phyloP scores from a whole-genome alignment of 2,888 invertebrate genomes.

The Callinectes sapidus region DNA sequence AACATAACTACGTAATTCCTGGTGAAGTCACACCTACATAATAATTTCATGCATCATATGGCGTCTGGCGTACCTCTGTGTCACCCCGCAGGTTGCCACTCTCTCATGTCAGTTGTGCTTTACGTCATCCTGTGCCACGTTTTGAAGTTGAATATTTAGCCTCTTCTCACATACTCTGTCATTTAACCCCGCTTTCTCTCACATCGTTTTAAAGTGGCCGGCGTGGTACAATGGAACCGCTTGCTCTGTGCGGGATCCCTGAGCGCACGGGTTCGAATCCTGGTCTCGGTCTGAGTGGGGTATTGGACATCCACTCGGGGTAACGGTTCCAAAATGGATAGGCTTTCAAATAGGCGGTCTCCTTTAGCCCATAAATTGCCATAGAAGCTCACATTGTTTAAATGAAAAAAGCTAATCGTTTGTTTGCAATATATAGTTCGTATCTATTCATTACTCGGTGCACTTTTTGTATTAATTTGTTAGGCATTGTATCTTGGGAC shows the following conservation, averaged over 20 bases:
- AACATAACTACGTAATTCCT: neutral
- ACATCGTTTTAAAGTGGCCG: neutral
- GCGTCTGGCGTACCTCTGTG: neutral
- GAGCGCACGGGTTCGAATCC: too few relatives aligned
- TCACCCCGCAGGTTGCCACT: neutral
- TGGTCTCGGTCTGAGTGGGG: too few relatives aligned
- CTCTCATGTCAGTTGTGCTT: neutral
- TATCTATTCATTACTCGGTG: neutral
- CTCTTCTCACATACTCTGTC: neutral
- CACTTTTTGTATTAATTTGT: too few relatives aligned
- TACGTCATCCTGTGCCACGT: neutral
- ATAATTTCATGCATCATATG: constrained; percentile 1
- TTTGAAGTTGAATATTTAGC: neutral
- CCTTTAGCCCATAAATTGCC: too few relatives aligned
- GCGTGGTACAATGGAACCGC: too few relatives aligned
- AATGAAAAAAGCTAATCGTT: neutral
- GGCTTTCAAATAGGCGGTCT: too few relatives aligned
- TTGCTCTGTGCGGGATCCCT: too few relatives aligned
- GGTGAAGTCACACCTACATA: neutral
- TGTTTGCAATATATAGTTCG: neutral
- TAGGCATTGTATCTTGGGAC: too few relatives aligned
- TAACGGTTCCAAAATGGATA: too few relatives aligned
- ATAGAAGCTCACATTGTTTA: neutral
- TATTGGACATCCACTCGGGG: too few relatives aligned
- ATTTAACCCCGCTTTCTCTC: neutral